phyloP scores from a whole-genome alignment of 2,797 vertebrate genomes.

The Hydrocynus forskahlii region DNA sequence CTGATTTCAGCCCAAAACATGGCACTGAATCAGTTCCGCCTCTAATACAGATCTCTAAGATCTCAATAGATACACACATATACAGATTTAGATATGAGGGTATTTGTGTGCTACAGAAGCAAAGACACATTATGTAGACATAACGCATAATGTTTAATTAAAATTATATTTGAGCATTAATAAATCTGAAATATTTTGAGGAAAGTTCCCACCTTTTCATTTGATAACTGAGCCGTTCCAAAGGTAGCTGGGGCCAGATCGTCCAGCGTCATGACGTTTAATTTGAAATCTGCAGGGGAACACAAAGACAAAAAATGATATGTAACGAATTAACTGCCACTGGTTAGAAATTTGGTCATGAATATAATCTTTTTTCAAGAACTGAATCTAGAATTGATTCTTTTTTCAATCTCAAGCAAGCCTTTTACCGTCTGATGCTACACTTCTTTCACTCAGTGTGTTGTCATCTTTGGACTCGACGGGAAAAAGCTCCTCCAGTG shows the following conservation, averaged over 20 bases:
- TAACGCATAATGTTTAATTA: no score
- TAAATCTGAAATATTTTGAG: background rate
- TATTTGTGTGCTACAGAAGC: background rate
- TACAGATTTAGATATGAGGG: background rate
- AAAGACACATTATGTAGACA: no score
- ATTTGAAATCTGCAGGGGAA: conserved; percentile 78
- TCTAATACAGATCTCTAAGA: no score
- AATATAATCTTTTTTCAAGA: no score
- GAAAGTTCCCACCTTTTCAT: conserved; percentile 60
- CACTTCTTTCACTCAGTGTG: conserved; percentile 67
- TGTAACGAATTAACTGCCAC: no score
- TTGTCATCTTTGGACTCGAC: conserved; percentile 56
- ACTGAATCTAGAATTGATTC: no score
- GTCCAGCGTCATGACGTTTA: conserved; percentile 86
- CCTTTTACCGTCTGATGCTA: conserved; percentile 74
- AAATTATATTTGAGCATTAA: background rate
- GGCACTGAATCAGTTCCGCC: no score
- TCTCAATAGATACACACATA: background rate
- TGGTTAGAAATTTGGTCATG: no score
- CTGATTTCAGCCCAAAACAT: no score
- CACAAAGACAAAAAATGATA: background rate
- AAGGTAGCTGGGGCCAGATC: conserved; percentile 74
- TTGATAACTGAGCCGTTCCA: conserved; percentile 35
- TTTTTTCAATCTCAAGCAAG: background rate
- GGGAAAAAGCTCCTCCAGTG: conserved; percentile 77